These are phyloP conservation scores for Cantharis lateralis DNA, from an alignment of 2,888 invertebrate species.

Conservation along the genomic window DNA sequence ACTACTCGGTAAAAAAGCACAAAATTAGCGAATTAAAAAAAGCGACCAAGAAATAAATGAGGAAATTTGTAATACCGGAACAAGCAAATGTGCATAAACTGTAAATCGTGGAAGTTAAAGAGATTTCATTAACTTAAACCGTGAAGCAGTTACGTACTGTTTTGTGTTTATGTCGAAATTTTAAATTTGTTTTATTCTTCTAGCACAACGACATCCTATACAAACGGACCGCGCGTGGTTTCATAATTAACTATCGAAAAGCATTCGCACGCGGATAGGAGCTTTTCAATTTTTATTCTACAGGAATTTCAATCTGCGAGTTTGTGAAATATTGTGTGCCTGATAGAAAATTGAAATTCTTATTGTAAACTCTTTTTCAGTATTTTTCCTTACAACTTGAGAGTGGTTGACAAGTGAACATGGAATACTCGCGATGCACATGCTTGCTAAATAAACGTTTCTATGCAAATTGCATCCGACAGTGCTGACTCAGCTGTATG, in stretches of 20 bases:
- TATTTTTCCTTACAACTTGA: slow-evolving; percentile 13
- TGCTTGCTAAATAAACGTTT: slow-evolving; percentile 29
- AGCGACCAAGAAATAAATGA: neutral
- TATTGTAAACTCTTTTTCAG: neutral
- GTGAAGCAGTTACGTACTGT: neutral
- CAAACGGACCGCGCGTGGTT: neutral
- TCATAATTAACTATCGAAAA: neutral
- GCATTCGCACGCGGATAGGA: neutral
- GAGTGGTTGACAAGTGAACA: slow-evolving; percentile 14
- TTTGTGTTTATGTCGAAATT: neutral
- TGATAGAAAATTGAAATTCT: neutral
- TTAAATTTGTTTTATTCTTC: neutral
- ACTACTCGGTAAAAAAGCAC: neutral
- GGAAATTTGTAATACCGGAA: slow-evolving; percentile 3
- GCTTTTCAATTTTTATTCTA: neutral
- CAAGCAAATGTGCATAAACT: neutral
- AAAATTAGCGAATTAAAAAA: neutral
- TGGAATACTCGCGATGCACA: slow-evolving; percentile 3
- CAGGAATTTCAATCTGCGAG: neutral
- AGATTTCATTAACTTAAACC: slow-evolving; percentile 1
- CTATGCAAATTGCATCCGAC: slow-evolving; percentile 31
- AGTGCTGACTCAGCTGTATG: slow-evolving; percentile 38
- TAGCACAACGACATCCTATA: neutral
- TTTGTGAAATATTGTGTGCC: neutral
- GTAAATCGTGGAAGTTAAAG: neutral